A percentile compares a stretch with the other conserved stretches of the same genome.
Evolutionary conservation across 2,888 invertebrate genomes (phyloP).

Genomic region (Drosophila parthenogenetica): DNA sequence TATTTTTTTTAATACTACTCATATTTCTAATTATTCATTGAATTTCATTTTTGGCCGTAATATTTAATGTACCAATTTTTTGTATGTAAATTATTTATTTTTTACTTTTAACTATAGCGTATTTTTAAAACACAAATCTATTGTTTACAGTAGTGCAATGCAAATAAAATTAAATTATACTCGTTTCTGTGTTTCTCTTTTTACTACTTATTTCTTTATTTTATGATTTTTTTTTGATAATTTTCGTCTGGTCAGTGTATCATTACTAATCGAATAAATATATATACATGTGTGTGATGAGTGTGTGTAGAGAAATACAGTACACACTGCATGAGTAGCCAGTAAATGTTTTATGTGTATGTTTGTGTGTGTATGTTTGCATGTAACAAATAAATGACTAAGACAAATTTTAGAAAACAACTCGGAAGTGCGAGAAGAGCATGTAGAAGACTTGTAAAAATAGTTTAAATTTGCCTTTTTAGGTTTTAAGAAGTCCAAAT

Average conservation of each 20-base stretch:
- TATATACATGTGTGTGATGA: conserved; percentile 17
- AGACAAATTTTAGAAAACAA: neutral
- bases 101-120: conserved; percentile 12
- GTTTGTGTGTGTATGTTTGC: conserved; percentile 20
- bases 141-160: conserved; percentile 43
- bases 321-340: conserved; percentile 20
- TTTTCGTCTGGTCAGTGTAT: conserved; percentile 48
- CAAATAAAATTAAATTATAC: conserved; percentile 39
- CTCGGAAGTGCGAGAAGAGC: neutral
- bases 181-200: conserved; percentile 10
- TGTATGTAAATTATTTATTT: conserved; percentile 49
- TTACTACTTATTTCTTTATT: neutral
- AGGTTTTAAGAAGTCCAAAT: too few species aligned
- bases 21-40: neutral
- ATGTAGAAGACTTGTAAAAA: conserved; percentile 10
- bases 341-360: conserved; percentile 36
- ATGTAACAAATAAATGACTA: conserved; percentile 8
- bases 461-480: neutral
- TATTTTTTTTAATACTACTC: conserved; percentile 31
- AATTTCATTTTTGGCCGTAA: conserved; percentile 30
- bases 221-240: conserved; percentile 7
- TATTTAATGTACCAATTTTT: conserved; percentile 15
- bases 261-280: conserved; percentile 15
- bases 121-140: conserved; percentile 23
- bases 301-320: conserved; percentile 4